A percentile compares a stretch with the other conserved stretches of the same genome.
phyloP scores from a whole-genome alignment of 2,113 vertebrate genomes.

The Epinephelus fuscoguttatus region DNA sequence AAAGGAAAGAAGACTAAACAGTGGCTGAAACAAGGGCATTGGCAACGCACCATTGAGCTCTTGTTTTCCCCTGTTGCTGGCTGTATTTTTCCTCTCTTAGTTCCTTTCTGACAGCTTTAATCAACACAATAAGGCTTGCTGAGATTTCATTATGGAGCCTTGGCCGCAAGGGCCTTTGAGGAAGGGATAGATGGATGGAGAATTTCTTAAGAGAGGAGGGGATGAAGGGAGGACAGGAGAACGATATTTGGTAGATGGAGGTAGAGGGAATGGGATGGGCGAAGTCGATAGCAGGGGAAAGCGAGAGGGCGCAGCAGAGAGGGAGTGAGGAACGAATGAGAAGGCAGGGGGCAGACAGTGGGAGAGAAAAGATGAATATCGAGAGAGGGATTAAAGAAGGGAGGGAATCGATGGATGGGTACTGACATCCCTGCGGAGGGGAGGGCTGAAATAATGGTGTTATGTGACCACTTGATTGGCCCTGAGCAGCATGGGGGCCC shows the following conservation, averaged over 20 bases:
- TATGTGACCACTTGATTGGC: slow-evolving; percentile 70
- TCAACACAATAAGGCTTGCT: slow-evolving; percentile 78
- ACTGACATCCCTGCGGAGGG: slow-evolving; percentile 58
- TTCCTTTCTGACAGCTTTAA: slow-evolving; percentile 80
- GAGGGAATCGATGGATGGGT: slow-evolving; percentile 58
- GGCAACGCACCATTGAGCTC: slow-evolving; percentile 40
- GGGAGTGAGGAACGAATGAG: neutral
- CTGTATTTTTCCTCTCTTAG: slow-evolving; percentile 70
- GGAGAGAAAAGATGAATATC: slow-evolving; percentile 55
- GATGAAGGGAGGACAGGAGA: slow-evolving; percentile 31
- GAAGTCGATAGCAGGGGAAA: slow-evolving; percentile 33
- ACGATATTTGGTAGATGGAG: slow-evolving; percentile 27
- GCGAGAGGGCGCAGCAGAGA: slow-evolving; percentile 9
- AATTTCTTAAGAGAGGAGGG: slow-evolving; percentile 36
- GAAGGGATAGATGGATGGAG: slow-evolving; percentile 55
- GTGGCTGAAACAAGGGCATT: slow-evolving; percentile 46
- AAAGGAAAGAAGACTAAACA: slow-evolving; percentile 32
- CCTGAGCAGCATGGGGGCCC: slow-evolving; percentile 49
- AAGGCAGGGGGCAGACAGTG: slow-evolving; percentile 34
- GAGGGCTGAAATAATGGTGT: slow-evolving; percentile 68
- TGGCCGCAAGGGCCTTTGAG: slow-evolving; percentile 62
- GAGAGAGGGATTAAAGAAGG: slow-evolving; percentile 55
- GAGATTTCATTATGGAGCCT: slow-evolving; percentile 76
- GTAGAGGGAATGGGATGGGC: slow-evolving; percentile 18
- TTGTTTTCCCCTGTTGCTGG: slow-evolving; percentile 63